These are phyloP conservation scores for Gnathonemus longibarbis DNA, from an alignment of 2,113 vertebrate species.

Conservation along the genomic window DNA sequence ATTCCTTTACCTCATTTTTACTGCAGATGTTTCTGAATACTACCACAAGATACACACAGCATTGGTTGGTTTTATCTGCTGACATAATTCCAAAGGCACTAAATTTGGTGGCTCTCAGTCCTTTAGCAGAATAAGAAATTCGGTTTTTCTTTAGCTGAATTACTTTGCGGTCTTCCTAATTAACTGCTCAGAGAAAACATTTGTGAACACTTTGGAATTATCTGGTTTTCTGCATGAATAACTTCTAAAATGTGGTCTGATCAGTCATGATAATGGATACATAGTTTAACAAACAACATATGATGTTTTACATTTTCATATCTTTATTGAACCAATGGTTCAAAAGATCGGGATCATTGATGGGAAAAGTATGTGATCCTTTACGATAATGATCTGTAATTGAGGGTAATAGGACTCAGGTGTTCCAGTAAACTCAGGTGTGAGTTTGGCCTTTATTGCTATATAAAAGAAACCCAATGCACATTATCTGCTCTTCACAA, in stretches of 20 bases:
- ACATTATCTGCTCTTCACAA: neutral
- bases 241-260: neutral
- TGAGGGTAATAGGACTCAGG: neutral
- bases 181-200: neutral
- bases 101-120: neutral
- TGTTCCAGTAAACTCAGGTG: neutral
- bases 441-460: neutral
- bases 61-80: conserved; percentile 38
- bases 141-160: neutral
- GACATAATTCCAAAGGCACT: conserved; percentile 36
- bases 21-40: conserved; percentile 22
- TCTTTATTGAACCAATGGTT: neutral
- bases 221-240: neutral
- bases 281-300: neutral
- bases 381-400: neutral
- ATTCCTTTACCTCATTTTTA: conserved; percentile 29
- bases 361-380: neutral
- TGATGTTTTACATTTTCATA: neutral
- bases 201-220: neutral
- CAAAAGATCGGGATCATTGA: neutral
- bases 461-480: neutral
- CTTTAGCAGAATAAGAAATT: neutral
- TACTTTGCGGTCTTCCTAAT: neutral
- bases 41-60: conserved; percentile 37
- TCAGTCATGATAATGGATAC: neutral